Base-by-base conservation (phyloP, 2,797 vertebrate species). In the Danio jaintianensis region DNA sequence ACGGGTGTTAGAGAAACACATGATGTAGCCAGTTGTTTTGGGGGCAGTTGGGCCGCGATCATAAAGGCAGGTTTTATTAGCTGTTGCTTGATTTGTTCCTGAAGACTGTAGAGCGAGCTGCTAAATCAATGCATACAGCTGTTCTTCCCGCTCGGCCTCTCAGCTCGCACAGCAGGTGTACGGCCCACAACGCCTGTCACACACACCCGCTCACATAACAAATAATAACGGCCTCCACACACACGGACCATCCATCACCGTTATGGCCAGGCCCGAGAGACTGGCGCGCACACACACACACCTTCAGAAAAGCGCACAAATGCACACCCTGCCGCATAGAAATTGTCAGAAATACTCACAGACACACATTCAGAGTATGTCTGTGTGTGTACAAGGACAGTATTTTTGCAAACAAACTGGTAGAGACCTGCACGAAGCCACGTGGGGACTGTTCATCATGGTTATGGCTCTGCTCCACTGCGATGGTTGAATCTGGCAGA, bases 81-180 rank as follows among this genome's bases (percentile, higher is more conserved):
- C 97, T 98, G 97, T 97, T 92, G 94, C 94, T 94, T 97, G 97
- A 99, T 95, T 95, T 93, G 93, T 97, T 97, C 96, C 96, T 97
- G 96, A 93, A 96, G 96, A 93, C 94, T 90, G 94, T 90, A 91
- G 92, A 96, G 95, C 91, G 89, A 94, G 94, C 92, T 85, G 95
- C 96, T 97, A 98, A 98, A 96, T 97, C 96, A 97, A 95, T 95
- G 94, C 86, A 83, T 94, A 94, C 97, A 99, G 97, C 96, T 99
- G 97, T 97, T 98, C 95, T 89, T 85, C 58, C 67, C 84, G 88
- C 89, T 82, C 75, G 68, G 80, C 90, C 68, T 85, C 87, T 86
- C 93, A 91, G 92, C 96, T 96, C 94, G 84, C 95, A 91, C 96
- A 96, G 97, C 97, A 98, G 97, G 96, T 98, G 97, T 95, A 98